These are phyloP conservation scores for Pituophis catenifer DNA, from an alignment of 2,113 vertebrate species.

Conservation along the genomic window DNA sequence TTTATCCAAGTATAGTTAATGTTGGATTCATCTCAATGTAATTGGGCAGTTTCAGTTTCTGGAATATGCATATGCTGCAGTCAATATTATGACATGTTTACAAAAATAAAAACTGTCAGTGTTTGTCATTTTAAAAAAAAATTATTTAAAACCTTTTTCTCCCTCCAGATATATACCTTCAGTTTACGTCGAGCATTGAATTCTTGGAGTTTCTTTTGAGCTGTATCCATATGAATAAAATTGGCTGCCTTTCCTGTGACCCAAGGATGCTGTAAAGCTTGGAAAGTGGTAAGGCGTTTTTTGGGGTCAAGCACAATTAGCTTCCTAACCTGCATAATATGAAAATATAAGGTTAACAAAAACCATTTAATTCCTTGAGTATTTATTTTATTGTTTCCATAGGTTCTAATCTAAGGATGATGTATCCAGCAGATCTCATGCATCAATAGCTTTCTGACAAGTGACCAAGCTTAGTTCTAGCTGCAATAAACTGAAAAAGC, in stretches of 20 bases:
- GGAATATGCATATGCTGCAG: not conserved
- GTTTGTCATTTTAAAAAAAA: not conserved
- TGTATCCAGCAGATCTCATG: not conserved
- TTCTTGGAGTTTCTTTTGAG: constrained; percentile 88
- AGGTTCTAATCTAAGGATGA: not conserved
- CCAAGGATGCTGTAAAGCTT: constrained; percentile 87
- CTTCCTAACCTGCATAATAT: constrained; percentile 77
- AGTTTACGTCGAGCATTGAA: constrained; percentile 89
- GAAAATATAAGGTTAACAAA: not conserved
- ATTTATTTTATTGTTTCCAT: not conserved
- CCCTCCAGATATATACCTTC: constrained; percentile 70
- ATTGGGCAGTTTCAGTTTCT: not conserved
- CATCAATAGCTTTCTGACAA: not conserved
- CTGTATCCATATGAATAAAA: constrained; percentile 86
- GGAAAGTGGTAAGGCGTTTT: constrained; percentile 82
- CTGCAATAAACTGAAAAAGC: not conserved
- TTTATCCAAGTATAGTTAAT: not conserved
- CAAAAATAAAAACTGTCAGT: not conserved
- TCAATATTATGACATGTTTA: not conserved
- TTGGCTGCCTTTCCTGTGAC: constrained; percentile 87
- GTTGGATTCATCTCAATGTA: not conserved
- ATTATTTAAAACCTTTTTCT: not conserved
- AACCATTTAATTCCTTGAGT: not conserved
- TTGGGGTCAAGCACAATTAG: constrained; percentile 87
- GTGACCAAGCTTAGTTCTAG: not conserved